Evolutionary conservation across 1,140 invertebrate species (phyloP).

Genomic region (Brachionus rubens): DNA sequence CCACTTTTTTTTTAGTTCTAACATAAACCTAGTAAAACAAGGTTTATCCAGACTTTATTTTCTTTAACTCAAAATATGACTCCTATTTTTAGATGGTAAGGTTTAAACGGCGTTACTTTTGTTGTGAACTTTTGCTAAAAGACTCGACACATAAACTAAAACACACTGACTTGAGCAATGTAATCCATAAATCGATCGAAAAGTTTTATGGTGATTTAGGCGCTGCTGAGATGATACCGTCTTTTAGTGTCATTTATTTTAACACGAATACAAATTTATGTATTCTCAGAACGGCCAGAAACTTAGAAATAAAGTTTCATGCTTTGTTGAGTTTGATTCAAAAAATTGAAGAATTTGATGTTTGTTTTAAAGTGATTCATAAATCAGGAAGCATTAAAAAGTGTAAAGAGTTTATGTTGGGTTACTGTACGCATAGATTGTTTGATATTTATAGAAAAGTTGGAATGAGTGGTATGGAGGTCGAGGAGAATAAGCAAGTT

Average conservation of each 20-base stretch:
- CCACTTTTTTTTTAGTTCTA: background rate
- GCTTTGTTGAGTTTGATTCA: conserved; percentile 13
- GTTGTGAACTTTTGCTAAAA: background rate
- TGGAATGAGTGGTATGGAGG: background rate
- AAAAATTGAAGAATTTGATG: conserved; percentile 30
- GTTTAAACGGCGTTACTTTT: conserved; percentile 44
- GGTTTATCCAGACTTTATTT: background rate
- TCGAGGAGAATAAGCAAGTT: background rate
- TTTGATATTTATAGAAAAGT: background rate
- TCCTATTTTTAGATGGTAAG: background rate
- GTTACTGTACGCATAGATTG: background rate
- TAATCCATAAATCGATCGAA: conserved; percentile 8
- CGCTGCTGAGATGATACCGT: conserved; percentile 29
- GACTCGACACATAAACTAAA: background rate
- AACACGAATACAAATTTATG: conserved; percentile 10
- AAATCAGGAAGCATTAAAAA: conserved; percentile 35
- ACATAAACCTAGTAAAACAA: conserved; percentile 14
- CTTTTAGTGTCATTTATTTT: conserved; percentile 41
- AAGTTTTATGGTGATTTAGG: conserved; percentile 42
- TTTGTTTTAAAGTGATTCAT: background rate
- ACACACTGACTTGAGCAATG: background rate
- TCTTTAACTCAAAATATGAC: background rate
- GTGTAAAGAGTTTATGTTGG: conserved; percentile 28
- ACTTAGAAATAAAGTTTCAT: conserved; percentile 35
- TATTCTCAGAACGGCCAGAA: conserved; percentile 15